These are phyloP conservation scores for Fregata magnificens DNA, from an alignment of 2,113 vertebrate species.

Conservation along the genomic window DNA sequence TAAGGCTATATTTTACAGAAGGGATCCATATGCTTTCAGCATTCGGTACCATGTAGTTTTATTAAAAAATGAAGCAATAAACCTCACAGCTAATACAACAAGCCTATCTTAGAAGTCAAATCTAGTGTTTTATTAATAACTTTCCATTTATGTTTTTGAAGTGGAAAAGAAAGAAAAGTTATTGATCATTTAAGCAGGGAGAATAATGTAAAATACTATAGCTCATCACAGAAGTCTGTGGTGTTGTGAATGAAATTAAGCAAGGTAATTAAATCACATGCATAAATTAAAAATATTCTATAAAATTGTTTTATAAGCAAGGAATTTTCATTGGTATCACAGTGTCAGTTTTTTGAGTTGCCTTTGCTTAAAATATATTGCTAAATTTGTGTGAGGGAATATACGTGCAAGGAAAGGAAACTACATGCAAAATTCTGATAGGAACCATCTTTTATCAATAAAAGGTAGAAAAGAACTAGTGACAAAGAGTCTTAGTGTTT, in stretches of 20 bases:
- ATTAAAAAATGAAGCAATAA: not conserved
- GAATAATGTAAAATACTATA: not conserved
- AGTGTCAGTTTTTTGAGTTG: not conserved
- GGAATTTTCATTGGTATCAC: not conserved
- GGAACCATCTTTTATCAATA: not conserved
- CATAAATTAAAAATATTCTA: not conserved
- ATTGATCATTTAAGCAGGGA: not conserved
- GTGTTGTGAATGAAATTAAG: not conserved
- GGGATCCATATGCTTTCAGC: not conserved
- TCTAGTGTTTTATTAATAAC: not conserved
- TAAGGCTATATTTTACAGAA: not conserved
- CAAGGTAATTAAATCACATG: not conserved
- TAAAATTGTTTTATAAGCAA: not conserved
- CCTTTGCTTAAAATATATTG: not conserved
- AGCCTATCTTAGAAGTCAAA: not conserved
- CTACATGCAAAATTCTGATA: not conserved
- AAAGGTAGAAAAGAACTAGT: not conserved
- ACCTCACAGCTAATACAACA: not conserved
- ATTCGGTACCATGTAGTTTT: not conserved
- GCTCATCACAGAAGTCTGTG: not conserved
- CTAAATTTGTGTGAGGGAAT: not conserved
- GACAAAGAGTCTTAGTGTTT: not conserved
- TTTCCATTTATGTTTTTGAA: slow-evolving; percentile 8
- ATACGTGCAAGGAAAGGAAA: not conserved
- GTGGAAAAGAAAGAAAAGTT: not conserved